These are phyloP conservation scores for Heloderma charlesbogerti DNA, from an alignment of 2,113 vertebrate genomes.

Conservation along the genomic window DNA sequence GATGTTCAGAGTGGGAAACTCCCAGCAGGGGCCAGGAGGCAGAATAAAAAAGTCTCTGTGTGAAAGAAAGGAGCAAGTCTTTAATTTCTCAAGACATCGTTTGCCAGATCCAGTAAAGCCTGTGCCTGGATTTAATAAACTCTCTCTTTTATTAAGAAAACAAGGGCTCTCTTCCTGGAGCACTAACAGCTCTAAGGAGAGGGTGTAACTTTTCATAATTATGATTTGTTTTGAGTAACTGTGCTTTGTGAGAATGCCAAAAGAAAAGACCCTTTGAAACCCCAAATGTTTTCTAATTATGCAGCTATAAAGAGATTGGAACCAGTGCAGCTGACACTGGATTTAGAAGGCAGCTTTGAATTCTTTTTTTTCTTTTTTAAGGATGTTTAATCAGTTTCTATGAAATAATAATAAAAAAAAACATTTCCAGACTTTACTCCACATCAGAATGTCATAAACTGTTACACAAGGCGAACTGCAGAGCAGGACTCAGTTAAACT, in stretches of 20 bases:
- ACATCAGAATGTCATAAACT: neutral
- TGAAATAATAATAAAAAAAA: neutral
- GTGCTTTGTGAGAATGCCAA: neutral
- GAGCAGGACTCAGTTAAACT: neutral
- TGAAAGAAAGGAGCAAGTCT: constrained; percentile 9
- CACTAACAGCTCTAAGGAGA: constrained; percentile 15
- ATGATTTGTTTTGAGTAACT: neutral
- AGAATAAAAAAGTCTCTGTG: constrained; percentile 9
- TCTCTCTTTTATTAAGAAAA: constrained; percentile 27
- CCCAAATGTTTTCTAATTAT: neutral
- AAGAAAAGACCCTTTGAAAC: neutral
- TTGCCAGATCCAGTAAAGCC: constrained; percentile 24
- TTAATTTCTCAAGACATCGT: neutral
- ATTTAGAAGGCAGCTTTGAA: neutral
- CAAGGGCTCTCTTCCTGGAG: constrained; percentile 21
- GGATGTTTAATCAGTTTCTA: constrained; percentile 9
- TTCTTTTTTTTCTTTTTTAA: neutral
- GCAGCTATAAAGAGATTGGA: neutral
- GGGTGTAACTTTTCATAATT: constrained; percentile 39
- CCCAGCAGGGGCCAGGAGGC: constrained; percentile 23
- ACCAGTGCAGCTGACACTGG: neutral
- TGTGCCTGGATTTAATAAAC: constrained; percentile 13
- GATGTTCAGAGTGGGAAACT: constrained; percentile 17
- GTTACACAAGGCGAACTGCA: neutral
- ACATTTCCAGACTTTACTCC: neutral